These are phyloP conservation scores for Thyatira batis DNA, from an alignment of 2,888 invertebrate genomes.

Conservation along the genomic window DNA sequence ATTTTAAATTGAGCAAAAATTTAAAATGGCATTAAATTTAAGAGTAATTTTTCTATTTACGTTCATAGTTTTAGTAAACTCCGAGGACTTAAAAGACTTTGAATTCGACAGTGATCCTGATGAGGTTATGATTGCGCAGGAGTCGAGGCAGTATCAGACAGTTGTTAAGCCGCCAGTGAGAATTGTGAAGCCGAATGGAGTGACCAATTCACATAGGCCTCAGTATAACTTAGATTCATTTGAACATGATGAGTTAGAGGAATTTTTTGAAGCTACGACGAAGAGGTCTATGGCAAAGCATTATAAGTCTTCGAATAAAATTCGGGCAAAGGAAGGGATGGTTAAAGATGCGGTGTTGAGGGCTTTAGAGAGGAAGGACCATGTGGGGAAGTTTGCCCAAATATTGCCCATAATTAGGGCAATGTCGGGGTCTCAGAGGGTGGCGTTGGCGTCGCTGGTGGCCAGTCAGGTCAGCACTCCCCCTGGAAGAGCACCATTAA, in stretches of 20 bases:
- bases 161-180: conserved; percentile 61
- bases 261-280: conserved; percentile 46
- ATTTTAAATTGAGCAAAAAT: neutral
- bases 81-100: conserved; percentile 61
- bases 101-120: conserved; percentile 58
- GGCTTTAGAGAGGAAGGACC: conserved; percentile 82
- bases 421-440: conserved; percentile 83
- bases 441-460: conserved; percentile 84
- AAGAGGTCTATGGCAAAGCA: conserved; percentile 48
- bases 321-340: conserved; percentile 69
- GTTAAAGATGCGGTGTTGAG: conserved; percentile 79
- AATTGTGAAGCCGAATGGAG: conserved; percentile 59
- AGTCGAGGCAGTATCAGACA: conserved; percentile 68
- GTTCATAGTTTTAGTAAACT: conserved; percentile 37
- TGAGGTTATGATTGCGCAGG: conserved; percentile 75
- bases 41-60: conserved; percentile 40
- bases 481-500: conserved; percentile 75
- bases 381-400: conserved; percentile 83
- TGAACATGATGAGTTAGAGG: conserved; percentile 64
- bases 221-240: conserved; percentile 73
- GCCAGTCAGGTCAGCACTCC: conserved; percentile 83
- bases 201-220: conserved; percentile 74
- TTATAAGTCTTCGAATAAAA: conserved; percentile 54
- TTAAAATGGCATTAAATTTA: conserved; percentile 8
- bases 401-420: conserved; percentile 85